phyloP scores from a whole-genome alignment of 2,888 invertebrate species.

The Fabriciana adippe region DNA sequence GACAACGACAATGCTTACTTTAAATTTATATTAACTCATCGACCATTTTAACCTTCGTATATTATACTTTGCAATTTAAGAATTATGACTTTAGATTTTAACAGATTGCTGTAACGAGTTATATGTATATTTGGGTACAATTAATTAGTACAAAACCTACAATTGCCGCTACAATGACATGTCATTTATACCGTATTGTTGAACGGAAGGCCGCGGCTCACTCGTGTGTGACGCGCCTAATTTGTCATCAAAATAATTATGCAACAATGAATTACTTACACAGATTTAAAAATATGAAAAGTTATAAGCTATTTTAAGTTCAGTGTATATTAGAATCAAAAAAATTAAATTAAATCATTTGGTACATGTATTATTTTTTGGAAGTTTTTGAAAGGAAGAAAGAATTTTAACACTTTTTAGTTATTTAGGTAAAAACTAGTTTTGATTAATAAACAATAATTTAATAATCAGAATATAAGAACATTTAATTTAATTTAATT shows the following conservation, averaged over 20 bases:
- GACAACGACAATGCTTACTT: constrained; percentile 14
- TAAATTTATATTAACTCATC: constrained; percentile 1
- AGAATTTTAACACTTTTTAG: no score
- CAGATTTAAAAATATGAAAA: constrained; percentile 2
- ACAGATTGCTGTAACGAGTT: constrained; percentile 8
- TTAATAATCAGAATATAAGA: no score
- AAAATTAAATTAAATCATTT: no score
- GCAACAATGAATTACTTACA: background rate
- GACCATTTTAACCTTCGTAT: constrained; percentile 2
- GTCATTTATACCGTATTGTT: constrained; percentile 45
- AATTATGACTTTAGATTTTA: constrained; percentile 11
- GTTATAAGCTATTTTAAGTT: background rate
- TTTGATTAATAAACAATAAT: no score
- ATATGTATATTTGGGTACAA: constrained; percentile 10
- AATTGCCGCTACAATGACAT: constrained; percentile 43
- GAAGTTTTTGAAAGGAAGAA: no score
- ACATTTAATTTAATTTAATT: no score
- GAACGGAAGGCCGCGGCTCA: constrained; percentile 49
- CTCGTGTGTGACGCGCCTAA: constrained; percentile 52
- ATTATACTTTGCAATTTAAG: background rate
- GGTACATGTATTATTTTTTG: no score
- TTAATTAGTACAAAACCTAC: constrained; percentile 19
- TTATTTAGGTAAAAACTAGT: no score
- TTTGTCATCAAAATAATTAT: constrained; percentile 43
- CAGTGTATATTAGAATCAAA: no score